Evolutionary conservation across 2,888 invertebrate genomes (phyloP).

Genomic region (Nemurella pictetii): DNA sequence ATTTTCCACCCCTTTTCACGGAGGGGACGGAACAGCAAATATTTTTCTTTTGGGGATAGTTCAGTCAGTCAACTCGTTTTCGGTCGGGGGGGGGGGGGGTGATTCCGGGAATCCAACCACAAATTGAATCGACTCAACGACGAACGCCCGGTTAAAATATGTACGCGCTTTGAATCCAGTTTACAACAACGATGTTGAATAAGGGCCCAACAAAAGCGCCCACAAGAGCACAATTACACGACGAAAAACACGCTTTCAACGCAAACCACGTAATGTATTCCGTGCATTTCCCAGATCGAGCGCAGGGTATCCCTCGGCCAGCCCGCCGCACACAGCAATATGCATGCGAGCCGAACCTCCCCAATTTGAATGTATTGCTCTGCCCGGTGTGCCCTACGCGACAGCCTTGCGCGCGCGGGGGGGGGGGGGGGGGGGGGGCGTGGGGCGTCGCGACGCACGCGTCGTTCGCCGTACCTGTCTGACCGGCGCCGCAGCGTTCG

Average conservation of each 20-base stretch:
- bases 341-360: too few species aligned
- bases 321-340: not conserved
- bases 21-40: not conserved
- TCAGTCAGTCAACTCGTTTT: not conserved
- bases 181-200: not conserved
- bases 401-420: too few species aligned
- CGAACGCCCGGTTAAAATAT: not conserved
- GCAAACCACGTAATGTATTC: not conserved
- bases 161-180: not conserved
- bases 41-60: not conserved
- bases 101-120: not conserved
- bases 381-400: too few species aligned
- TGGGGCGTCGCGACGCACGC: not conserved
- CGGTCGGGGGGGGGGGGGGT: not conserved
- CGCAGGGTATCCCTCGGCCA: too few species aligned
- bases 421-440: not conserved
- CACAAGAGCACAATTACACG: not conserved
- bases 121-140: not conserved
- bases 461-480: not conserved
- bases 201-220: not conserved
- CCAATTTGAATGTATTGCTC: not conserved
- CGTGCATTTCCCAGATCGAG: not conserved
- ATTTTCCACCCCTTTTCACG: not conserved
- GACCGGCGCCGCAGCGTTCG: not conserved
- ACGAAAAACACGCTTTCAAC: not conserved